phyloP scores from a whole-genome alignment of 2,797 vertebrate genomes.

The Paedocypris micromegethes region DNA sequence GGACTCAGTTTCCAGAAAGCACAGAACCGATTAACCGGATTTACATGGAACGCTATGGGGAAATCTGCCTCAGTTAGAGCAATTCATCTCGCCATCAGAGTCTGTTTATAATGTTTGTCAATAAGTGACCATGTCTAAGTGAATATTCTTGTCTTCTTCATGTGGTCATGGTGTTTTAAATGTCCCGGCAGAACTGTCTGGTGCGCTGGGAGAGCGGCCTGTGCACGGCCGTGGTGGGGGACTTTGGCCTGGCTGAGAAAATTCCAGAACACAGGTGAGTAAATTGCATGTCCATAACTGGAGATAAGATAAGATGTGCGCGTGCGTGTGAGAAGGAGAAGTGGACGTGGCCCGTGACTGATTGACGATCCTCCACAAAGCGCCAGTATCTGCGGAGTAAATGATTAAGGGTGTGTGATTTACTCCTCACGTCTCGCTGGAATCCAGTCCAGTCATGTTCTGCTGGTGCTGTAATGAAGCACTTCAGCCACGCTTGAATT shows the following conservation, averaged over 20 bases:
- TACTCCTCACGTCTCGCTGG: conserved; percentile 14
- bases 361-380: conserved; percentile 27
- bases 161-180: no score
- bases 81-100: no score
- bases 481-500: conserved; percentile 6
- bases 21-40: no score
- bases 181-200: conserved; percentile 81
- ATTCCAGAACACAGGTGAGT: conserved; percentile 88
- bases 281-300: conserved; percentile 4
- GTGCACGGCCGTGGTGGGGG: conserved; percentile 85
- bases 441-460: not conserved
- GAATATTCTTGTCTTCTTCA: not conserved
- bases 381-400: conserved; percentile 4
- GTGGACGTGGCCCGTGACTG: not conserved
- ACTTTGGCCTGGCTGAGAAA: conserved; percentile 94
- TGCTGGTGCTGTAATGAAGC: conserved; percentile 11
- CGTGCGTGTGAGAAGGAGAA: not conserved
- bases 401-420: conserved; percentile 15
- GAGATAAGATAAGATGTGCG: conserved; percentile 50
- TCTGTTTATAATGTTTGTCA: no score
- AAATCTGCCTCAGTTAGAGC: no score
- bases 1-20: no score
- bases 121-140: not conserved
- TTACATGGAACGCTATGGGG: no score
- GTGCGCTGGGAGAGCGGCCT: conserved; percentile 76